These are phyloP conservation scores for Alfaro cultratus DNA, from an alignment of 2,797 vertebrate species.

Conservation along the genomic window DNA sequence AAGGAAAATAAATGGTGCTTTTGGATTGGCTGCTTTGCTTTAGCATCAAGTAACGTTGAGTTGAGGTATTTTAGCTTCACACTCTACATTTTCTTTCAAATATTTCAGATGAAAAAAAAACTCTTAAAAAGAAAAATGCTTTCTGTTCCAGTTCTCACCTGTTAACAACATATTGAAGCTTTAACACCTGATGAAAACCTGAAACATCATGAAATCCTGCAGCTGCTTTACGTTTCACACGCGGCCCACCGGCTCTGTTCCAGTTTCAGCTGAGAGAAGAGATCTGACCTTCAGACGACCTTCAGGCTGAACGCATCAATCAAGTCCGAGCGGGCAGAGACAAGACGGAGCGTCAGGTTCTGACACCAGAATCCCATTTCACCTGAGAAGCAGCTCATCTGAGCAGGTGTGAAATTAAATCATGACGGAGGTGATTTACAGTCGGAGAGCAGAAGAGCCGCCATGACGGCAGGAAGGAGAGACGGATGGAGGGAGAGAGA, in stretches of 20 bases:
- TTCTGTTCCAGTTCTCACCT: no score
- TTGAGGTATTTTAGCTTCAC: no score
- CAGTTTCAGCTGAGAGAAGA: not conserved
- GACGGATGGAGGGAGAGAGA: no score
- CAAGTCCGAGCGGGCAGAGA: slow-evolving; percentile 7
- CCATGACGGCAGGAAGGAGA: not conserved
- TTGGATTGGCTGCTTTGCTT: no score
- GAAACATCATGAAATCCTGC: not conserved
- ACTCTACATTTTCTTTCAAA: no score
- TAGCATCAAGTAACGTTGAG: no score
- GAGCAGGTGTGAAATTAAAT: slow-evolving; percentile 60
- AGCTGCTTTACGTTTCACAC: not conserved
- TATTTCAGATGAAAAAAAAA: no score
- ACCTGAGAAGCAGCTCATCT: slow-evolving; percentile 33
- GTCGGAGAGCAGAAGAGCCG: slow-evolving; percentile 23
- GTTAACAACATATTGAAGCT: not conserved
- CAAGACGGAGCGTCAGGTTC: slow-evolving; percentile 24
- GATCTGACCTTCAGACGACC: slow-evolving; percentile 1
- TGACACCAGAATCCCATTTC: slow-evolving; percentile 27
- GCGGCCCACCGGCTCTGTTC: not conserved
- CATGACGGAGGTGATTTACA: slow-evolving; percentile 37
- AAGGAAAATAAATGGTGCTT: no score
- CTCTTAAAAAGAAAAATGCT: no score
- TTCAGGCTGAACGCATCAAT: slow-evolving; percentile 10
- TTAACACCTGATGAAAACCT: not conserved